Evolutionary conservation across 2,888 invertebrate species (phyloP), one percentile per base, ranked within the genome.

Genomic region (Heliconius erato): DNA sequence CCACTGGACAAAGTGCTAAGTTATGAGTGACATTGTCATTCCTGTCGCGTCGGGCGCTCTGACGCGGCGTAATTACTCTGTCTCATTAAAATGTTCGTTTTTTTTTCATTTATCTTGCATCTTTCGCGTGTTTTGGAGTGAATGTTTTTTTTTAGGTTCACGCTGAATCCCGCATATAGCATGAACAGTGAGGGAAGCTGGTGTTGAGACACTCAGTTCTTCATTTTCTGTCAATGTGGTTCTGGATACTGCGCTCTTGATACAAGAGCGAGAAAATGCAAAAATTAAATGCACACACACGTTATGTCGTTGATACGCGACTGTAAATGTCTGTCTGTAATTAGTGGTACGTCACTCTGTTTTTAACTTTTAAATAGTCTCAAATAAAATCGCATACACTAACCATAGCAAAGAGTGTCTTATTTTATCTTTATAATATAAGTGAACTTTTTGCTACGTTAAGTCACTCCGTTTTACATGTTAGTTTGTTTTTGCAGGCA

Each of bases 1-100:
- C 78, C 78, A 84, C 84, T 85, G 84, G 82, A 84, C 81, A 83
- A 80, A 81, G 80, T 80, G 79, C 74, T 69, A 77, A 35, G 78
- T 79, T 63, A 72, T 84, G 83, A 80, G 80, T 67, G 74, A 14
- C n/a, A 32, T 44, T 71, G 76, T 79, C 79, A 71, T 79, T 80
- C 76, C 78, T 35, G 40, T 44, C 81, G 74, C 35, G 74, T 65
- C 81, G 74, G 79, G 80, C 84, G 79, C 74, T 82, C 71, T 80
- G 85, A 83, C 85, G 84, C 85, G 81, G 79, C 80, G 83, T 85
- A 81, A 85, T 85, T 84, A 81, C 82, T 35, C 59, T 71, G 54
- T 65, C 80, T 85, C 85, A 82, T 84, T 84, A 83, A 71, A 83
- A 83, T 80, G 79, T 74, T 82, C 28, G 28, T 9, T 63, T 67